Evolutionary conservation across 2,797 vertebrate genomes (phyloP), one percentile per base, ranked within the genome.

Genomic region (Ctenopoma kingsleyae): DNA sequence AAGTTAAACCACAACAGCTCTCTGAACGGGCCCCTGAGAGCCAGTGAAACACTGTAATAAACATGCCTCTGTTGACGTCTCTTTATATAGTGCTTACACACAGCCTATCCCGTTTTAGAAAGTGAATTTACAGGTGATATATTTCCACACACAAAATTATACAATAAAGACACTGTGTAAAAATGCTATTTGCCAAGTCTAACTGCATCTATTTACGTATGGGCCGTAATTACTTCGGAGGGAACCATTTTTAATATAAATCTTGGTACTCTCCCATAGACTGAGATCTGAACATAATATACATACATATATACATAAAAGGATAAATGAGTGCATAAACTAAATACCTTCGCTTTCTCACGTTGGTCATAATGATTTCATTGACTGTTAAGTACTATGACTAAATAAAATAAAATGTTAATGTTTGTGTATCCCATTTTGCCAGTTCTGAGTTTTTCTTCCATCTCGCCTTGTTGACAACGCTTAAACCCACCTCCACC

Each of bases 401-500:
- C n/a, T 10, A 13, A 8, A 25, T 13, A 13, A 8, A 22, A 30
- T 8, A 68, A 67, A 52, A 0, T 6, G 41, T 17, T 2, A 50
- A 54, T 2, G 38, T 69, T 27, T 61, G 41, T 19, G 43, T 16
- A 40, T 40, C 10, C 61, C 13, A 70, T 84, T 84, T 85, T 76
- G 10, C 40, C 51, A 56, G 5, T 81, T 76, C 36, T 32, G 40
- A 56, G 13, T 15, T 82, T 44, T 76, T 78, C 64, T 80, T 77
- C 63, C 57, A 87, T 83, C 76, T 71, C 58, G 57, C 51, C 85
- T 91, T 94, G 93, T 94, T 94, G 93, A 94, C 92, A 92, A 85
- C 10, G 20, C 70, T 56, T 75, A 61, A 8, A 1, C 73, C 87
- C 84, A 9, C 87, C 85, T 71, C 40, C 40, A 40, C 3, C 10